phyloP scores from a whole-genome alignment of 2,888 invertebrate species.

The Griposia aprilina region DNA sequence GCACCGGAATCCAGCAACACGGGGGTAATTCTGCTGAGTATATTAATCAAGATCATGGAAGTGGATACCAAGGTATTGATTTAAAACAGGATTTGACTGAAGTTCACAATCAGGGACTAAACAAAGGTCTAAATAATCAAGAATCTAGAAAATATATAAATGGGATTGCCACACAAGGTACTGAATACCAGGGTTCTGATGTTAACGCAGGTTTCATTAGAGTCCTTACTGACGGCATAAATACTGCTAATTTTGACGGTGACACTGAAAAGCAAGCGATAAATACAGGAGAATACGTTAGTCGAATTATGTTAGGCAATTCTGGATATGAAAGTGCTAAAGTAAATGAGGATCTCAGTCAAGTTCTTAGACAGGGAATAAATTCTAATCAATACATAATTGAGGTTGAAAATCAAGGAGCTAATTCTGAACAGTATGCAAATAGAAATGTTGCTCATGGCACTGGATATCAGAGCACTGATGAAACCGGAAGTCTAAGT shows the following conservation, averaged over 20 bases:
- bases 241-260: neutral
- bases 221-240: neutral
- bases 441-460: neutral
- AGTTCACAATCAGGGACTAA: neutral
- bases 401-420: neutral
- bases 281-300: neutral
- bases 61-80: neutral
- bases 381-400: neutral
- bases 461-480: neutral
- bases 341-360: neutral
- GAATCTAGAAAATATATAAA: too few relatives aligned
- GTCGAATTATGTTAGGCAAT: neutral
- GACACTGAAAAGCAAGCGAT: neutral
- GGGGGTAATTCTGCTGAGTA: neutral
- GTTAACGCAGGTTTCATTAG: neutral
- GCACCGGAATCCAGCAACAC: neutral
- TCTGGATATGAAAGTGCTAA: neutral
- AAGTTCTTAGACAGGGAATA: neutral
- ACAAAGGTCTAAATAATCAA: neutral
- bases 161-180: too few relatives aligned
- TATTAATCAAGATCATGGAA: neutral
- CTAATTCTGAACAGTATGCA: neutral
- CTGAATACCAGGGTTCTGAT: neutral
- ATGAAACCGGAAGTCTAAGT: neutral
- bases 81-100: neutral